Percentiles rank a stretch among this genome's conserved stretches.
phyloP scores from a whole-genome alignment of 2,888 invertebrate genomes.

The Drosophila antonietae region DNA sequence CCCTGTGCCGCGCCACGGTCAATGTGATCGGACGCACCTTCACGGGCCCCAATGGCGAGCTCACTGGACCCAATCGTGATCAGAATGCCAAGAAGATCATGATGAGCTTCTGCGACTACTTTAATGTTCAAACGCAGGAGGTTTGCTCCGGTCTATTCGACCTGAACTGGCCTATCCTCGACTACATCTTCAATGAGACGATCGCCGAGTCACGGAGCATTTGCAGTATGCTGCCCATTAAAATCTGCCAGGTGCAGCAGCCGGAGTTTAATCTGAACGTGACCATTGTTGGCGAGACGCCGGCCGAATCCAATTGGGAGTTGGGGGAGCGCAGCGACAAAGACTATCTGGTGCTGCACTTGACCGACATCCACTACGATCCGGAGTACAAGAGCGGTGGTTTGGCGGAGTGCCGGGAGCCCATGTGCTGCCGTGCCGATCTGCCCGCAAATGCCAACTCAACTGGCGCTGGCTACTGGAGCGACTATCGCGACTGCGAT shows the following conservation, averaged over 20 bases:
- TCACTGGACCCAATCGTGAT: slow-evolving; percentile 78
- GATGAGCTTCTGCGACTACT: slow-evolving; percentile 85
- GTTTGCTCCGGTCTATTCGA: slow-evolving; percentile 88
- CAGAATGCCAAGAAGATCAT: slow-evolving; percentile 82
- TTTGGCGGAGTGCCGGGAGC: slow-evolving; percentile 89
- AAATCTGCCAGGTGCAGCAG: slow-evolving; percentile 73
- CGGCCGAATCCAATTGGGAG: slow-evolving; percentile 70
- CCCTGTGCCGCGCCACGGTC: slow-evolving; percentile 76
- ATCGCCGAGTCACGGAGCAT: slow-evolving; percentile 85
- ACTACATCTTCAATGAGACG: slow-evolving; percentile 86
- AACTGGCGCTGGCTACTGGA: slow-evolving; percentile 90
- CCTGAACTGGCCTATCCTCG: slow-evolving; percentile 88
- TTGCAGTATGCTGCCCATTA: slow-evolving; percentile 81
- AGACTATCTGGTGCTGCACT: slow-evolving; percentile 77
- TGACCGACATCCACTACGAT: slow-evolving; percentile 90
- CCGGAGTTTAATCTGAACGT: slow-evolving; percentile 71
- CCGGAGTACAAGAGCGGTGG: slow-evolving; percentile 89
- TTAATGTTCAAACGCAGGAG: slow-evolving; percentile 86
- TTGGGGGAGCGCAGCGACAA: slow-evolving; percentile 60
- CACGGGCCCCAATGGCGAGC: slow-evolving; percentile 85
- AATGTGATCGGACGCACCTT: slow-evolving; percentile 81
- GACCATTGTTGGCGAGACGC: slow-evolving; percentile 60
- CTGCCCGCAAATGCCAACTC: slow-evolving; percentile 30
- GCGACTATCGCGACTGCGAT: slow-evolving; percentile 92
- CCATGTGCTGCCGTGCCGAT: slow-evolving; percentile 88